Percentiles rank a stretch among this genome's conserved stretches.
Conservation (phyloP, 2,888 invertebrate species). For the Ramazzottius varieornatus region DNA sequence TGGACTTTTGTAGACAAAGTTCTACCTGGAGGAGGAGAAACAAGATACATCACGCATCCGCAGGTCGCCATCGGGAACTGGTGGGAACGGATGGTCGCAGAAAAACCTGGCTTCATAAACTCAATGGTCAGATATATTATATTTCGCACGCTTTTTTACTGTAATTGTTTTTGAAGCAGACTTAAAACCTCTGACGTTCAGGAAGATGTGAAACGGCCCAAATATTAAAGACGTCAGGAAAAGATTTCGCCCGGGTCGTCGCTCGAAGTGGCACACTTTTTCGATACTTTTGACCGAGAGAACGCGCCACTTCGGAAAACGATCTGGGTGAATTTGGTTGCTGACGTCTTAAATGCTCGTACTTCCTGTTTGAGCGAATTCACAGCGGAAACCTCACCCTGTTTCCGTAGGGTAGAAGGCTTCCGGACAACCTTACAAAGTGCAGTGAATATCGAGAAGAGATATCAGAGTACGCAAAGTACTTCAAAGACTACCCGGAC, state of each 20-base stretch:
- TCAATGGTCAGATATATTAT: not conserved
- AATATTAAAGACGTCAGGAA: too few species aligned
- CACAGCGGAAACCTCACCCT: too few species aligned
- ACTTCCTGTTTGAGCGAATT: too few species aligned
- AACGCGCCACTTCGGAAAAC: too few species aligned
- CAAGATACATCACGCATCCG: not conserved
- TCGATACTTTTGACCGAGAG: too few species aligned
- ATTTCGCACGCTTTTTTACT: not conserved
- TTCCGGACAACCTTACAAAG: not conserved
- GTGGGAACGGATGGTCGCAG: not conserved
- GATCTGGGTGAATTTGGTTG: too few species aligned
- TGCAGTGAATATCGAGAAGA: not conserved
- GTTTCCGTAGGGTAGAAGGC: not conserved
- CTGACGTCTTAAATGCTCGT: too few species aligned
- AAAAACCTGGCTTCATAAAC: not conserved
- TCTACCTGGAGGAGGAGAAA: not conserved
- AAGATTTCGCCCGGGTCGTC: too few species aligned
- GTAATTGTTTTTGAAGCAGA: not conserved
- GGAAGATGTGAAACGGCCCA: too few species aligned
- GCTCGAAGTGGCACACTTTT: too few species aligned
- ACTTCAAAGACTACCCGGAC: not conserved
- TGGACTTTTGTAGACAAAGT: not conserved
- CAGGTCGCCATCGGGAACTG: not conserved
- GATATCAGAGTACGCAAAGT: not conserved
- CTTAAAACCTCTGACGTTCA: not conserved